Base-by-base conservation (phyloP, 2,797 vertebrate genomes). In the Mus caroli region DNA sequence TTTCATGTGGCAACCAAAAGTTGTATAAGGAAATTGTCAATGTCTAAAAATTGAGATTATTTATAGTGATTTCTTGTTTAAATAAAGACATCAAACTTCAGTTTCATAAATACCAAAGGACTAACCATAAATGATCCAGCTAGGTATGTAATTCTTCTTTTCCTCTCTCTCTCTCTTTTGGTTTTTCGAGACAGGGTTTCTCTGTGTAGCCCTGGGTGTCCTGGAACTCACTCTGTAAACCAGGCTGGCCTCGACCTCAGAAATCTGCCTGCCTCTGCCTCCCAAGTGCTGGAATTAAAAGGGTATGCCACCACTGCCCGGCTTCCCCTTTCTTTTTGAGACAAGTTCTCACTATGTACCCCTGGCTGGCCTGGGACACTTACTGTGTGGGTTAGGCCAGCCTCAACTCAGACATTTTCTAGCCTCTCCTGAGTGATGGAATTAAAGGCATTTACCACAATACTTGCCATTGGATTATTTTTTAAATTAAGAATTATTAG, bases 1-100 rank as follows among this genome's bases (percentile, higher is more conserved):
- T n/a, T 90, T 95, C 50, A 95, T 88, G 37, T 96, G 87, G 73
- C 11, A 87, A 4, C 92, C 95, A 96, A 40, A 94, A 96, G 69
- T 88, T 90, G 73, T 54, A 76, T 58, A 77, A 83, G 79, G 64
- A 77, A 96, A 58, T 91, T 75, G 79, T 87, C n/a, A 92, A 24
- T 94, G 69, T 82, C 4, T 4, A 82, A 77, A 80, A 82, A 0
- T 76, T 91, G 43, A 94, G 28, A 92, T 93, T 90, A 82, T 91
- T 80, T 64, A 7, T 94, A 94, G 71, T 90, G 78, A 93, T 96
- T n/a, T 7, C 17, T 90, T 64, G 40, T 94, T 31, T 85, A 71
- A 79, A 91, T 85, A 90, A 75, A 88, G 64, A 64, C 11, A 82
- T 46, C 75, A 20, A 71, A 43, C 73, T 92, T 78, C 46, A 90